Percentiles rank a stretch among this genome's conserved stretches.
Evolutionary conservation across 2,113 vertebrate genomes (phyloP).

Genomic region (Conger conger): DNA sequence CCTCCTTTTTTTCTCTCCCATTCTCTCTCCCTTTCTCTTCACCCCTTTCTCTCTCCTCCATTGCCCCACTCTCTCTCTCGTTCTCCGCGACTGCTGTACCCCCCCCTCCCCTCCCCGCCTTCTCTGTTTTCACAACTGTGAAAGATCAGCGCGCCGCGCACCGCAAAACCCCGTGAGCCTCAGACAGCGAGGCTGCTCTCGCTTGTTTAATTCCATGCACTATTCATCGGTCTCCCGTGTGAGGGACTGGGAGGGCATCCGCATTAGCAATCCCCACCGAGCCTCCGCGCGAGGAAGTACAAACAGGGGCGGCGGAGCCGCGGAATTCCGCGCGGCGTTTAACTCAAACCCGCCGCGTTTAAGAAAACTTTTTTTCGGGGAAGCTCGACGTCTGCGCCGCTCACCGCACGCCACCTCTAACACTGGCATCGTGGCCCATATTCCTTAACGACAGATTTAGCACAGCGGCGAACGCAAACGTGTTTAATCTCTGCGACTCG

Average conservation of each 20-base stretch:
- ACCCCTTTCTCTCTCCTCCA: neutral
- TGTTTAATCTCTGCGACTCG: slow-evolving; percentile 56
- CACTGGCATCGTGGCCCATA: slow-evolving; percentile 16
- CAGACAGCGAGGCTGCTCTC: neutral
- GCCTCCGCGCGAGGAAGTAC: neutral
- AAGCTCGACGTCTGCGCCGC: neutral
- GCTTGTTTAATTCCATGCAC: slow-evolving; percentile 13
- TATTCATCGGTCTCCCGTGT: slow-evolving; percentile 2
- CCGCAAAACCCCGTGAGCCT: neutral
- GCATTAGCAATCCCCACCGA: neutral
- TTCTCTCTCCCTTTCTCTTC: neutral
- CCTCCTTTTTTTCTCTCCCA: neutral
- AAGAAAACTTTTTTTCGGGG: neutral
- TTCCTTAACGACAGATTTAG: slow-evolving; percentile 51
- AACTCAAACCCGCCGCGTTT: slow-evolving; percentile 1
- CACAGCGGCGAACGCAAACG: slow-evolving; percentile 47
- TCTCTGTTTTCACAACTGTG: neutral
- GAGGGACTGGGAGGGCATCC: neutral
- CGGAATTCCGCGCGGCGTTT: neutral
- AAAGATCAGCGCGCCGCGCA: neutral
- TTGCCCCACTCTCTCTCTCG: neutral
- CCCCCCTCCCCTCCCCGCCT: neutral
- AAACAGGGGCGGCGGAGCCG: neutral
- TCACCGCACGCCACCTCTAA: neutral
- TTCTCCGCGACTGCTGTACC: neutral